Base-by-base conservation (phyloP, 1,140 invertebrate genomes). In the Babylonia areolata region DNA sequence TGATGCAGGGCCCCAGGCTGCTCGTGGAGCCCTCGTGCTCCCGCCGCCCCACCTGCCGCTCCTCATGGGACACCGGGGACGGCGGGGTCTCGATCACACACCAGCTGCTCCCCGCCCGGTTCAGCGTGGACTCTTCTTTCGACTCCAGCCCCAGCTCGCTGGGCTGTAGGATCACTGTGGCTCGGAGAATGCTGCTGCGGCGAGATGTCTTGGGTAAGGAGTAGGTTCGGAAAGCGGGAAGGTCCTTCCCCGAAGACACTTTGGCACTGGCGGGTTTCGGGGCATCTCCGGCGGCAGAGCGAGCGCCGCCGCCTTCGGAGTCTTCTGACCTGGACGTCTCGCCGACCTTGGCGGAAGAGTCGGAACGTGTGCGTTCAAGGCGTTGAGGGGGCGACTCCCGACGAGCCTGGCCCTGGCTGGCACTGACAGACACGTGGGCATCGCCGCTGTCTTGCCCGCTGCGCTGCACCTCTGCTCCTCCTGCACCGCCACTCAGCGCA, bases 1-100 rank as follows among this genome's bases (percentile, higher is more conserved):
- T 12, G 23, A n/a, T 23, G 9, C 9, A 11, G 58, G 58, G 58
- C 0, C 58, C 58, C 12, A 64, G 58, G 58, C 58, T 64, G 12
- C 12, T 64, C 15, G 58, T 23, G 12, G 58, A 64, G 20, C 58
- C 58, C 20, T 51, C 9, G 15, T n/a, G 20, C 58, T 23, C 28
- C 23, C 6, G 15, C 15, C 15, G 5, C 23, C 17, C 58, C 15
- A 64, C 28, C 15, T n/a, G 58, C 5, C 58, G 58, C 12, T 64
- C 58, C 23, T 64, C 58, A 5, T 5, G 5, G 12, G 58, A 64
- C 58, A 64, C 58, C 20, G 71, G 71, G 35, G 71, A 33, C 5
- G 71, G 31, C 31, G 71, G 71, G 31, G 71, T 73, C 71, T 73
- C 71, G 6, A 73, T 73, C 71, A 73, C 71, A 20, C 71, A 73